Percentiles rank a stretch among this genome's conserved stretches.
Evolutionary conservation across 35 echinoderm and acorn worm genomes (phyloP).

Genomic region (Apostichopus parvimensis): DNA sequence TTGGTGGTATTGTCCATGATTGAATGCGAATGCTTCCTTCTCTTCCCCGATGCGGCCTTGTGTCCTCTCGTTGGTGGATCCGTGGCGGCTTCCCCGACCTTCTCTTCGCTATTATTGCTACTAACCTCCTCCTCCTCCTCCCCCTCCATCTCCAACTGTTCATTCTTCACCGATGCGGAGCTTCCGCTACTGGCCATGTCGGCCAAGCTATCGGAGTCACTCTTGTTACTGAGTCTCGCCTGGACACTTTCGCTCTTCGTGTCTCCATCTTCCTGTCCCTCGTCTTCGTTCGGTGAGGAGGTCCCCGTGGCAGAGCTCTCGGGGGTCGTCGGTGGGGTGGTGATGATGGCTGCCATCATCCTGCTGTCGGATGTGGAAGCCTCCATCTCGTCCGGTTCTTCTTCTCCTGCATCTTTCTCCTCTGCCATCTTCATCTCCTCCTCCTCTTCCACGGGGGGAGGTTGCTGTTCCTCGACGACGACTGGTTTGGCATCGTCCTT

Average conservation of each 20-base stretch:
- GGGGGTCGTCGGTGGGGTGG: conserved; percentile 93
- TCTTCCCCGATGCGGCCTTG: conserved; percentile 56
- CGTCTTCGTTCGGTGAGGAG: conserved; percentile 70
- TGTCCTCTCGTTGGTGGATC: background rate
- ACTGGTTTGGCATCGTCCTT: background rate
- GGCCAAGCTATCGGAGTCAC: conserved; percentile 85
- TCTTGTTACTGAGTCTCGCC: conserved; percentile 60
- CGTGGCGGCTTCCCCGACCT: background rate
- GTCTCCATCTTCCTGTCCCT: conserved; percentile 30
- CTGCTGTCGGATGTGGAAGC: conserved; percentile 9
- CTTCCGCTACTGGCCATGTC: conserved; percentile 70
- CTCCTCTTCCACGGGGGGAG: background rate
- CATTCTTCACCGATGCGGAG: background rate
- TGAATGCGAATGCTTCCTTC: conserved; percentile 61
- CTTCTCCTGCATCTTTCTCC: conserved; percentile 24
- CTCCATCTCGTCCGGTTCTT: background rate
- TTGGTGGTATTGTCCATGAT: conserved; percentile 9
- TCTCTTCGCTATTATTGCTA: conserved; percentile 11
- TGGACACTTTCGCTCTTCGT: conserved; percentile 53
- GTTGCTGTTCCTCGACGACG: conserved; percentile 21
- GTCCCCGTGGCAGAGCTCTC: conserved; percentile 64
- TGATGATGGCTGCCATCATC: conserved; percentile 21
- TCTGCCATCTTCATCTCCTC: background rate
- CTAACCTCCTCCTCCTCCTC: background rate
- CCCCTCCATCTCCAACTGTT: background rate